phyloP scores from a whole-genome alignment of 2,888 invertebrate genomes.

The Orthosia cruda region DNA sequence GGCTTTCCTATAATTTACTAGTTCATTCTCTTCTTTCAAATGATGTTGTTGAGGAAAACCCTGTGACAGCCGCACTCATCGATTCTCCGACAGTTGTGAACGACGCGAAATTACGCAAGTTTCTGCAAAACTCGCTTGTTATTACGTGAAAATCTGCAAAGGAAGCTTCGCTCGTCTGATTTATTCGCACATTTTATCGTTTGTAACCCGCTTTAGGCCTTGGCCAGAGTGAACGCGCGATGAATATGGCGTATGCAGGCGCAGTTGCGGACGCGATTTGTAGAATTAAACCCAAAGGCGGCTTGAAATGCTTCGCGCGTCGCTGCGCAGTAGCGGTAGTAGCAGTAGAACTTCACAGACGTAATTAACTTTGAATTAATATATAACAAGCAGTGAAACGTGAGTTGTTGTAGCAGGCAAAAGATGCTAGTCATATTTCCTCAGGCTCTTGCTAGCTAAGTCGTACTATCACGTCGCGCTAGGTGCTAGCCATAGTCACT shows the following conservation, averaged over 20 bases:
- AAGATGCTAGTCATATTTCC: not conserved
- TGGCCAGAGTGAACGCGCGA: not conserved
- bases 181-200: conserved; percentile 79
- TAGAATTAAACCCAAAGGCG: too few species aligned
- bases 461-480: not conserved
- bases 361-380: too few species aligned
- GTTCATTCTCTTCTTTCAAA: conserved; percentile 6
- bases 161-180: conserved; percentile 77
- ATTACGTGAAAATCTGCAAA: conserved; percentile 81
- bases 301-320: too few species aligned
- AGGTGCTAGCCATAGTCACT: not conserved
- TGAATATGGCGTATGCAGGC: not conserved
- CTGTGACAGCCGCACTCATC: conserved; percentile 30
- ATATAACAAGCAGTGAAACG: too few species aligned
- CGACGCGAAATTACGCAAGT: conserved; percentile 45
- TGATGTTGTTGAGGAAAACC: conserved; percentile 29
- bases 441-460: not conserved
- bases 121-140: conserved; percentile 68
- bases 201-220: conserved; percentile 61
- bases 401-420: too few species aligned
- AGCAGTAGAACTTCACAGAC: too few species aligned
- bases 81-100: conserved; percentile 51
- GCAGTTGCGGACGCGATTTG: not conserved
- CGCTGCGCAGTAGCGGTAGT: too few species aligned
- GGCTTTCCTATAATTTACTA: too few species aligned